A percentile compares a stretch with the other conserved stretches of the same genome.
Conservation (phyloP, 1,140 invertebrate species). For the Zaprionus davidi region DNA sequence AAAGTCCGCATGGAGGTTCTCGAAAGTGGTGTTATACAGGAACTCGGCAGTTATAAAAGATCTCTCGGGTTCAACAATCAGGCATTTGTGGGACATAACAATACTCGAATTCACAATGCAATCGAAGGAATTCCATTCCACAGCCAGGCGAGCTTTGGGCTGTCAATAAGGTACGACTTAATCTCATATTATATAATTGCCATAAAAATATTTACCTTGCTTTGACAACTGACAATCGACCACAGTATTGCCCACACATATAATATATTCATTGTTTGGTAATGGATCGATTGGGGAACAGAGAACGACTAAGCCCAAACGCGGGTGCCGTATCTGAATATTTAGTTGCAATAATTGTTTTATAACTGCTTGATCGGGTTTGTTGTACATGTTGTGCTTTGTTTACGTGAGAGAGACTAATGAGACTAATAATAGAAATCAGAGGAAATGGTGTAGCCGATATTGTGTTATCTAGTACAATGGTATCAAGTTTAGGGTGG, state of each 20-base stretch:
- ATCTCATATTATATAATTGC: background rate
- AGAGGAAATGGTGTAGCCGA: background rate
- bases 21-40: background rate
- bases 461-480: background rate
- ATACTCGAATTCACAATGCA: conserved; percentile 11
- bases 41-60: conserved; percentile 6
- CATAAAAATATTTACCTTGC: background rate
- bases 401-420: background rate
- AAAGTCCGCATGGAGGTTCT: background rate
- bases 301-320: background rate
- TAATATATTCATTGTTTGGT: background rate
- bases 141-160: background rate
- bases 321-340: background rate
- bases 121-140: conserved; percentile 14
- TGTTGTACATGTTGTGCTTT: background rate
- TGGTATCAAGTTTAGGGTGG: background rate
- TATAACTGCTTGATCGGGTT: background rate
- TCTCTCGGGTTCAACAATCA: background rate
- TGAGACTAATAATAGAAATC: background rate
- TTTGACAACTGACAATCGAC: background rate
- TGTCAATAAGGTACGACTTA: background rate
- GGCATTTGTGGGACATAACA: conserved; percentile 20
- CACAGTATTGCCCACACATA: background rate
- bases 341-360: background rate
- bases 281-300: background rate